Conservation (phyloP, 2,888 invertebrate species). For the Lepeophtheirus nordmannii region DNA sequence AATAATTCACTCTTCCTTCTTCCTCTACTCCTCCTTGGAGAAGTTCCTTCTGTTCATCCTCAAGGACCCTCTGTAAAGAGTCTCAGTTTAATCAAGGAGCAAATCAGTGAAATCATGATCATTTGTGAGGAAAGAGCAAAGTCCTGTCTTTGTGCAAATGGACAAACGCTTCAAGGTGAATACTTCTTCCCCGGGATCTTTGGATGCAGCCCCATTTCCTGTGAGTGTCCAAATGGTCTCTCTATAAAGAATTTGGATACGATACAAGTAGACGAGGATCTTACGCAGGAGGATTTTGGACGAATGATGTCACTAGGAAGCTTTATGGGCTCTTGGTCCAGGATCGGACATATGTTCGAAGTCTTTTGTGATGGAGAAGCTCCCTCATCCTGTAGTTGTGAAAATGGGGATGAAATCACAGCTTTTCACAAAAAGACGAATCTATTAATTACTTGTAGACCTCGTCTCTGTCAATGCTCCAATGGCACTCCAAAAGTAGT, state of each 20-base stretch:
- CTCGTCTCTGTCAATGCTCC: neutral
- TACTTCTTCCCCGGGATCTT: constrained; percentile 1
- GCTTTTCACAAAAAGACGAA: neutral
- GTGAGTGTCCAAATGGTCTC: neutral
- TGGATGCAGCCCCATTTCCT: neutral
- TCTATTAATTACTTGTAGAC: neutral
- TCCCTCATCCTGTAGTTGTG: constrained; percentile 1
- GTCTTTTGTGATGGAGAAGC: neutral
- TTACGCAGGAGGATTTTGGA: neutral
- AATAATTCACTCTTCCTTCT: too few species aligned
- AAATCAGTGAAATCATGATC: neutral
- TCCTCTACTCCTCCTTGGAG: too few species aligned
- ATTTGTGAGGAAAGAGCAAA: neutral
- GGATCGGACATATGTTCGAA: neutral
- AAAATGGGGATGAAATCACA: neutral
- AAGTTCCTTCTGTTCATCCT: too few species aligned
- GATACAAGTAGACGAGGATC: neutral
- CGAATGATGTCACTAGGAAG: neutral
- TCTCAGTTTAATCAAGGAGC: neutral
- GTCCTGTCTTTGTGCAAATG: neutral
- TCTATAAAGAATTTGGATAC: neutral
- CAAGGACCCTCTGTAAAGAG: neutral
- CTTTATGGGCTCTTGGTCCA: neutral
- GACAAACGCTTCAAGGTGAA: neutral
- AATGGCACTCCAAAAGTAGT: neutral